Percentiles rank a stretch among this genome's conserved stretches.
phyloP scores from a whole-genome alignment of 2,888 invertebrate species.

The Conops quadrifasciatus region DNA sequence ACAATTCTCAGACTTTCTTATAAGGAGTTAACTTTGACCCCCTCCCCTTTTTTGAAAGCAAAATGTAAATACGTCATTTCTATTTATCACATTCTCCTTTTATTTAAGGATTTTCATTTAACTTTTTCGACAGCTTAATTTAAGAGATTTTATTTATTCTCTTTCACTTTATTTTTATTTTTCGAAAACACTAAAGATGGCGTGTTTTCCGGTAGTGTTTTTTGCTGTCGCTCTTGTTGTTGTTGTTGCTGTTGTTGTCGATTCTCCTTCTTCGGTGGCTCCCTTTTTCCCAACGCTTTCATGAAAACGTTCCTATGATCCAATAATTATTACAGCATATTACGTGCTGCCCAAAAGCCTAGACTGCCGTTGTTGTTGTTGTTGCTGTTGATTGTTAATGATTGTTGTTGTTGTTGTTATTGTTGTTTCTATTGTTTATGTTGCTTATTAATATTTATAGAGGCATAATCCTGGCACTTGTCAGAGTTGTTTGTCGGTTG shows the following conservation, averaged over 20 bases:
- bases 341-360: conserved; percentile 11
- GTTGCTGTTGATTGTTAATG: neutral
- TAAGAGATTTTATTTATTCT: too few species aligned
- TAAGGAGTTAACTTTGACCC: too few species aligned
- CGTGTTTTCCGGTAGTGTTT: conserved; percentile 60
- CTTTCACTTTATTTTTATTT: neutral
- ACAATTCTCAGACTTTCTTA: too few species aligned
- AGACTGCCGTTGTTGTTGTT: neutral
- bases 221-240: conserved; percentile 36
- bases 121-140: too few species aligned
- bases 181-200: conserved; percentile 41
- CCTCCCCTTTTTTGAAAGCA: too few species aligned
- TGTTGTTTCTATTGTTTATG: neutral
- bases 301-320: conserved; percentile 19
- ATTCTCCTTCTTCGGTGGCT: neutral
- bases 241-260: conserved; percentile 5
- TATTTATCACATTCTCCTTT: too few species aligned
- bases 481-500: conserved; percentile 33
- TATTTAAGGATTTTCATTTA: too few species aligned
- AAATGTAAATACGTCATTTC: too few species aligned
- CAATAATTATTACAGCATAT: conserved; percentile 35
- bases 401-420: neutral
- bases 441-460: conserved; percentile 57
- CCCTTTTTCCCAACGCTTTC: neutral
- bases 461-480: conserved; percentile 59